Conservation (phyloP, 2,888 invertebrate species). For the Drosophila nr. fundita region DNA sequence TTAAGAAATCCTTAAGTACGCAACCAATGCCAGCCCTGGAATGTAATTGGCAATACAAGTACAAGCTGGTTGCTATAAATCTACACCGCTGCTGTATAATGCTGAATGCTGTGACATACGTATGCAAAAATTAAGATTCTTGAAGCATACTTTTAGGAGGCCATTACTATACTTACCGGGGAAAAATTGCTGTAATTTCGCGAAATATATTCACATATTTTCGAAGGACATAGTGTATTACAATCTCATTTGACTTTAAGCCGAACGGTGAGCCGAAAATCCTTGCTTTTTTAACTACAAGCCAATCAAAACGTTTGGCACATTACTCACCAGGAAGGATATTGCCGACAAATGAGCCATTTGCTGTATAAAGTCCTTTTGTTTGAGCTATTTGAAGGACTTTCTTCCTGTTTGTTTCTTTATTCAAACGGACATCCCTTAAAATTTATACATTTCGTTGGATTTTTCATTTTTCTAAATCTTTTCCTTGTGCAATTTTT, state of each 20-base stretch:
- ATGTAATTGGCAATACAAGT: not conserved
- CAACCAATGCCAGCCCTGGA: not conserved
- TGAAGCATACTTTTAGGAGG: not conserved
- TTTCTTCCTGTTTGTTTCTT: too few relatives aligned
- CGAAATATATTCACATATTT: not conserved
- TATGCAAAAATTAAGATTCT: not conserved
- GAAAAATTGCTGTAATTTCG: not conserved
- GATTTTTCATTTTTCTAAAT: too few relatives aligned
- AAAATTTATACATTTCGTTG: too few relatives aligned
- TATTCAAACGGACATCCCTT: too few relatives aligned
- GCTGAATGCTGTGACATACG: not conserved
- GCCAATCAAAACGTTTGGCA: not conserved
- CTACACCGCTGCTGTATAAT: not conserved
- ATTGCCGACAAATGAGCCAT: too few relatives aligned
- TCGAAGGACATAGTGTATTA: not conserved
- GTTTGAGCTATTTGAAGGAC: too few relatives aligned
- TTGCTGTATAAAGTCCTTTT: too few relatives aligned
- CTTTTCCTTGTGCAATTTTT: too few relatives aligned
- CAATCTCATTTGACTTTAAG: not conserved
- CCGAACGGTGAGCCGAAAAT: not conserved
- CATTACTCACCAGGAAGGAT: not conserved
- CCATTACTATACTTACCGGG: not conserved
- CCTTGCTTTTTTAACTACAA: not conserved
- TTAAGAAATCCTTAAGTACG: not conserved
- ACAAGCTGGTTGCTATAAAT: not conserved